Evolutionary conservation across 2,888 invertebrate genomes (phyloP), one percentile per base, ranked within the genome.

Genomic region (Ophraella communa): DNA sequence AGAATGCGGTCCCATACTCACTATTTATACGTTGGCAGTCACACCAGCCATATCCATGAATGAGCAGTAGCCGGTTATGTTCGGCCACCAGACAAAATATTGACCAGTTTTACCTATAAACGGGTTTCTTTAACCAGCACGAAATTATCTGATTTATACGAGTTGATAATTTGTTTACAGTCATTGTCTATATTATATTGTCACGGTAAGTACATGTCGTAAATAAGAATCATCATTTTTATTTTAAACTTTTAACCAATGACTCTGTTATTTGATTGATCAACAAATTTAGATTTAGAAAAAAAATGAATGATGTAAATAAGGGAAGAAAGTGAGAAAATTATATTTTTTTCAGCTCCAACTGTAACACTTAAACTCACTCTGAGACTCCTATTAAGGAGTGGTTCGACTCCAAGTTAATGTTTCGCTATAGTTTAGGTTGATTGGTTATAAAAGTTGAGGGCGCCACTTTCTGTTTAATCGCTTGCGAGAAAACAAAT

Each of bases 41-140:
- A 58, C 64, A 58, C 58, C 60, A 35, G 14, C 49, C 33, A 60
- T 56, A 62, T 55, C 65, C 68, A 68, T 68, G 76, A 68, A 68
- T 68, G 68, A 77, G 77, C 78, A 72, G 79, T 78, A 79, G 79
- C 78, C 62, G 69, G 73, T 74, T 67, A 73, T 74, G 74, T 75
- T 76, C 73, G 71, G 72, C 71, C 72, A 71, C 71, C 62, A 73
- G 72, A 76, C 74, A 71, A 78, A 78, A 77, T 78, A 78, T 76
- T 76, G 74, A 74, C 77, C 76, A 69, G 77, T 75, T 76, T 71
- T 65, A 45, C 57, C 77, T 75, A 77, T 77, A 78, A 78, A 79
- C 77, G 77, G 69, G 77, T 77, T 77, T 72, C 73, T 75, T 73
- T 75, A 39, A 75, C 74, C 78, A 78, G 78, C 77, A 73, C 77